Base-by-base conservation (phyloP, 92 coral and sea anemone genomes). In the Epizoanthus rinbou region DNA sequence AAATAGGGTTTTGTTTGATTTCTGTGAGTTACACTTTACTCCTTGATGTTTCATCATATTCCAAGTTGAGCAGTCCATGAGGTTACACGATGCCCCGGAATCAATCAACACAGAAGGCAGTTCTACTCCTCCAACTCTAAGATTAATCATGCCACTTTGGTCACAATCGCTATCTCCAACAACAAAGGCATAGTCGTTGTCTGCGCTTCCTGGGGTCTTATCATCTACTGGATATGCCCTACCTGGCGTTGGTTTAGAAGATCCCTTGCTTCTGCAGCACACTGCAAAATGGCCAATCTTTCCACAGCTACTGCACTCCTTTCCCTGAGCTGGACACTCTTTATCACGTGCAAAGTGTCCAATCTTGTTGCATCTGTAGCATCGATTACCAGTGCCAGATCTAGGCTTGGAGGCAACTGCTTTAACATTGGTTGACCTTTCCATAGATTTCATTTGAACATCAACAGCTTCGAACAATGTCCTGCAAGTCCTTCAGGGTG, bases 391-490 rank as follows among this genome's bases (percentile, higher is more conserved):
- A 17, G 52, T 33, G 47, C 70, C 58, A 14, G 19, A 14, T 64
- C n/a, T n/a, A n/a, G n/a, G 63, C 47, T 85, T 41, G 53, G 13
- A 50, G 37, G 64, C 81, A 37, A 83, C 70, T 14, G 82, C 67
- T 25, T 87, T 71, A 19, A 87, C 81, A 18, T 87, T 81, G 41
- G 23, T 71, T 25, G 73, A 73, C 19, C 64, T 21, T 23, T 35
- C 86, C 67, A 80, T 13, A 22, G 74, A 57, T 65, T 87, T 56
- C 68, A 87, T 57, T 58, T 83, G 90, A 39, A 75, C 39, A 21
- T 88, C 87, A 1, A 64, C 92, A 16, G 91, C 76, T 81, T 92
- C 93, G 21, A 84, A 79, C 95, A 35, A 76, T 50, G 41, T 92
- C 89, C 63, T 88, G 87, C 33, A 91, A 64, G 35, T 79, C 94